These are phyloP conservation scores for Belonocnema kinseyi DNA, from an alignment of 1,140 invertebrate genomes.

Conservation along the genomic window DNA sequence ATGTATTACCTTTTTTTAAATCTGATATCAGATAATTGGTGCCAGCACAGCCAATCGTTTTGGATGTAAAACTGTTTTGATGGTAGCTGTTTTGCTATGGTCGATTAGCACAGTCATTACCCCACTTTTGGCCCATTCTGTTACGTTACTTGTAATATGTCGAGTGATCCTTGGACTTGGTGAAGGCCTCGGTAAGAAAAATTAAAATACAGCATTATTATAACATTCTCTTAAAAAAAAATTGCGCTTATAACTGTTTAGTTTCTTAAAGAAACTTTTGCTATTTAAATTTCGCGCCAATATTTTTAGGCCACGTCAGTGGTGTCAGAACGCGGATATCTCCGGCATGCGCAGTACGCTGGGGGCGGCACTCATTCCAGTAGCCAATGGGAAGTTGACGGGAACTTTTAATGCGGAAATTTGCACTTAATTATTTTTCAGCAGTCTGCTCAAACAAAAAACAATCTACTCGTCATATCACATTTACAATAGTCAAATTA, in stretches of 20 bases:
- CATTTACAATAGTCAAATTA: too few relatives aligned
- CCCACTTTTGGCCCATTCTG: slow-evolving; percentile 81
- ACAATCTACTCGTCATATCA: too few relatives aligned
- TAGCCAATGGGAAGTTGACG: too few relatives aligned
- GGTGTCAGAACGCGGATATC: too few relatives aligned
- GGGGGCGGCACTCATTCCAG: too few relatives aligned
- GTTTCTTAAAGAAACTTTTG: too few relatives aligned
- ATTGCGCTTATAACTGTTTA: not conserved
- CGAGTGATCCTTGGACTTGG: slow-evolving; percentile 84
- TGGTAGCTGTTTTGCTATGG: slow-evolving; percentile 85
- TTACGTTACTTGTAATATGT: slow-evolving; percentile 80
- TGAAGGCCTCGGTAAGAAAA: slow-evolving; percentile 83
- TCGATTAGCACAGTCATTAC: slow-evolving; percentile 85
- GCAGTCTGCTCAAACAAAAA: too few relatives aligned
- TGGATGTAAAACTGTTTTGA: slow-evolving; percentile 84
- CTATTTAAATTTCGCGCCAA: too few relatives aligned
- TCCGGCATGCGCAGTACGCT: too few relatives aligned
- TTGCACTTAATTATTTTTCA: too few relatives aligned
- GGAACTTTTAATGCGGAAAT: too few relatives aligned
- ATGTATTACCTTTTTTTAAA: not conserved
- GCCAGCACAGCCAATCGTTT: slow-evolving; percentile 83
- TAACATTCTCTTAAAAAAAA: not conserved
- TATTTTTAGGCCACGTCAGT: too few relatives aligned
- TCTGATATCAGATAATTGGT: slow-evolving; percentile 78
- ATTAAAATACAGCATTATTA: not conserved